Percentiles rank a stretch among this genome's conserved stretches.
Conservation (phyloP, 1,140 invertebrate species). For the Megathymus violae region DNA sequence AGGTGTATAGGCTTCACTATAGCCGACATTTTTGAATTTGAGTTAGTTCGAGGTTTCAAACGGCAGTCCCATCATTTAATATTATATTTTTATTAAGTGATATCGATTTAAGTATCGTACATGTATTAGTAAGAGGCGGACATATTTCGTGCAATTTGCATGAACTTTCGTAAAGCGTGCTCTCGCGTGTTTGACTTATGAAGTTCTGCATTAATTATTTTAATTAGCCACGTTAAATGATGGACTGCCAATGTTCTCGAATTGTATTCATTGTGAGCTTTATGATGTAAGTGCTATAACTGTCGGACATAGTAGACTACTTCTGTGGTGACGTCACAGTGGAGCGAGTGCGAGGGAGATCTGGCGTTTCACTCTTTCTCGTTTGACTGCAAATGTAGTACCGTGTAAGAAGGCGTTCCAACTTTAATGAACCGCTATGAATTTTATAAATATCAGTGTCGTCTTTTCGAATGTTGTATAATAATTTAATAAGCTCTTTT, state of each 20-base stretch:
- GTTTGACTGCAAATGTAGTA: slow-evolving; percentile 71
- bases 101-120: slow-evolving; percentile 22
- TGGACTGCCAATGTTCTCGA: slow-evolving; percentile 73
- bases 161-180: slow-evolving; percentile 29
- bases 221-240: slow-evolving; percentile 46
- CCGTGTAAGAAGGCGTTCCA: slow-evolving; percentile 44
- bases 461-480: slow-evolving; percentile 54
- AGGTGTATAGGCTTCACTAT: slow-evolving; percentile 62
- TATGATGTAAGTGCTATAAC: slow-evolving; percentile 70
- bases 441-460: slow-evolving; percentile 51
- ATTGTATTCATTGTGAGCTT: slow-evolving; percentile 69
- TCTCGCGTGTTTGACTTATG: slow-evolving; percentile 14
- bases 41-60: slow-evolving; percentile 71
- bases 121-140: slow-evolving; percentile 28
- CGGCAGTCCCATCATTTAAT: slow-evolving; percentile 58
- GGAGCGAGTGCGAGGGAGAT: slow-evolving; percentile 47
- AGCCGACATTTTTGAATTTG: slow-evolving; percentile 80
- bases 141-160: slow-evolving; percentile 29
- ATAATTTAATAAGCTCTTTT: slow-evolving; percentile 41
- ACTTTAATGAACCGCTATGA: slow-evolving; percentile 37
- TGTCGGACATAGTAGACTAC: slow-evolving; percentile 69
- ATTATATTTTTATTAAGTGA: slow-evolving; percentile 24
- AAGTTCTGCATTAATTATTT: slow-evolving; percentile 5
- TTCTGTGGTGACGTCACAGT: slow-evolving; percentile 71
- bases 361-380: slow-evolving; percentile 36